phyloP scores from a whole-genome alignment of 2,113 vertebrate species.

The Tautogolabrus adspersus region DNA sequence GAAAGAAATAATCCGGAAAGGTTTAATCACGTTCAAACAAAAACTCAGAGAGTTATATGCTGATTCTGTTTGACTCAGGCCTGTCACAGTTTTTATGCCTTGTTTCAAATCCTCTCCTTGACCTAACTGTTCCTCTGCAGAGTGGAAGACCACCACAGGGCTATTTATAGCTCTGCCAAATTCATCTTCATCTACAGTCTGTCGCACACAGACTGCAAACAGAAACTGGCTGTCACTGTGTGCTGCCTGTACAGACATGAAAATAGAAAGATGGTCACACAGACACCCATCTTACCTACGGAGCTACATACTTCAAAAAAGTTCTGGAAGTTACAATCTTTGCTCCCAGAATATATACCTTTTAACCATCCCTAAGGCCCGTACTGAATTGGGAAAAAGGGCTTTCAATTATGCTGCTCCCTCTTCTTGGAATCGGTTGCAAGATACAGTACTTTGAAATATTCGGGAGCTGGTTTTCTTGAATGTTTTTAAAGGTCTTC shows the following conservation, averaged over 20 bases:
- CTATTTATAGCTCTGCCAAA: conserved; percentile 61
- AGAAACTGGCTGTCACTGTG: conserved; percentile 22
- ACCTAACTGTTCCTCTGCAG: conserved; percentile 19
- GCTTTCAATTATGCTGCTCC: too few species aligned
- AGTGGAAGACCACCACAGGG: conserved; percentile 51
- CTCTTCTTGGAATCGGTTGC: too few species aligned
- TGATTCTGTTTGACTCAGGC: background rate
- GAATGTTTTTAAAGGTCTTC: too few species aligned
- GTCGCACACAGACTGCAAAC: conserved; percentile 22
- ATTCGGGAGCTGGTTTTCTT: too few species aligned
- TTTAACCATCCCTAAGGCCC: too few species aligned
- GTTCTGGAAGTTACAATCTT: too few species aligned
- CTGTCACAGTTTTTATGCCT: conserved; percentile 1
- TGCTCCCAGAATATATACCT: too few species aligned
- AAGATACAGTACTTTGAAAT: too few species aligned
- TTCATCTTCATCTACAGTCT: conserved; percentile 12
- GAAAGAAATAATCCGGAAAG: background rate
- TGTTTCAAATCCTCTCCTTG: conserved; percentile 12
- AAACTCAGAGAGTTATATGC: background rate
- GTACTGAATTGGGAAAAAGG: too few species aligned
- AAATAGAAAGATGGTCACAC: background rate
- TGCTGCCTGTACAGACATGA: background rate
- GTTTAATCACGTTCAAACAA: background rate
- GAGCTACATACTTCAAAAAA: too few species aligned
- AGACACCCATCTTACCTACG: too few species aligned